Percentiles rank a stretch among this genome's conserved stretches.
Evolutionary conservation across 2,888 invertebrate species (phyloP).

Genomic region (Blastobasis lacticolella): DNA sequence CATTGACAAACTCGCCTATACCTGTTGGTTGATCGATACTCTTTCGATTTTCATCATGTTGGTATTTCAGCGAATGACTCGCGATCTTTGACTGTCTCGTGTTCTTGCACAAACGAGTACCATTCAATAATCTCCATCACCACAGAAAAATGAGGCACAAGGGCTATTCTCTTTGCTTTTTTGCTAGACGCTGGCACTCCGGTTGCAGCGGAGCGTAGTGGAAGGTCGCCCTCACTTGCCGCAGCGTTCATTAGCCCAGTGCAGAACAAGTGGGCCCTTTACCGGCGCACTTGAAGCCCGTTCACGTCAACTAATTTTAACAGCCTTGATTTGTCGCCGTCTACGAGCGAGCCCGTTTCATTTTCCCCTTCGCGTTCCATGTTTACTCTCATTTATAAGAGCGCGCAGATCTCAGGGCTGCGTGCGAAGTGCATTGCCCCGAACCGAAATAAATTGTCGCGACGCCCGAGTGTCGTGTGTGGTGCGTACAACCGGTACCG

Average conservation of each 20-base stretch:
- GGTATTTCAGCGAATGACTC: too few species aligned
- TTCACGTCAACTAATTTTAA: constrained; percentile 42
- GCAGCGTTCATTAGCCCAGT: constrained; percentile 22
- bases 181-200: background rate
- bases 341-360: constrained; percentile 25
- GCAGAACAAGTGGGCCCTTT: constrained; percentile 27
- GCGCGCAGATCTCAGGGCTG: constrained; percentile 58
- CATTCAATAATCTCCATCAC: too few species aligned
- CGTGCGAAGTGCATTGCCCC: constrained; percentile 68
- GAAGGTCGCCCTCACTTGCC: constrained; percentile 21
- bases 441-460: constrained; percentile 73
- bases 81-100: too few species aligned
- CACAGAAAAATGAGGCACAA: background rate
- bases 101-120: too few species aligned
- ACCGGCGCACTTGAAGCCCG: constrained; percentile 17
- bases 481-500: constrained; percentile 66
- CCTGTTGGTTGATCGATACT: background rate
- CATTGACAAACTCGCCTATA: background rate
- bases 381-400: constrained; percentile 57
- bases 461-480: constrained; percentile 42
- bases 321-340: constrained; percentile 50
- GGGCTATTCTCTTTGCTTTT: background rate
- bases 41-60: too few species aligned
- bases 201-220: background rate
- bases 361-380: constrained; percentile 37